phyloP scores from a whole-genome alignment of 2,113 vertebrate species.

The Turdus rufiventris region DNA sequence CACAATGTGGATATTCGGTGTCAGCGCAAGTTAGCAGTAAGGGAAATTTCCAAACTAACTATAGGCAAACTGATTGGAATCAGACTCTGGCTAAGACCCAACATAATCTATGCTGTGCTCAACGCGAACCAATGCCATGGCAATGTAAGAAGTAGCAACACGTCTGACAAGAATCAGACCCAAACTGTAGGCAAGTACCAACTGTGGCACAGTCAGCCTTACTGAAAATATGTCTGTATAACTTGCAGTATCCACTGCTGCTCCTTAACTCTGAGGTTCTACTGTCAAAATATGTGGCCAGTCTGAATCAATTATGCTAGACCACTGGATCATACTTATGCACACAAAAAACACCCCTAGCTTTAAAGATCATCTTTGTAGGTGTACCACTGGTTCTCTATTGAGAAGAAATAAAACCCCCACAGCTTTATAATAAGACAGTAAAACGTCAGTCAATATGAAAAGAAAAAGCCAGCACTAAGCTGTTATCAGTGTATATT shows the following conservation, averaged over 20 bases:
- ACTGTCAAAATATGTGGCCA: neutral
- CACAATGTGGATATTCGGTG: neutral
- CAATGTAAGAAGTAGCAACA: neutral
- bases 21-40: neutral
- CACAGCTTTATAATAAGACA: neutral
- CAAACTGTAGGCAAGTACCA: accelerated
- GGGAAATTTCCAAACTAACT: neutral
- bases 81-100: neutral
- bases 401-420: neutral
- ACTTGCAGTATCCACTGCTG: neutral
- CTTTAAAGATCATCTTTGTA: neutral
- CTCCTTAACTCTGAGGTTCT: neutral
- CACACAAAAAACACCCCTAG: neutral
- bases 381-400: neutral
- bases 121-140: neutral
- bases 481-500: neutral
- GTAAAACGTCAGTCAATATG: neutral
- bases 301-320: neutral
- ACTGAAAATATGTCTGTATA: neutral
- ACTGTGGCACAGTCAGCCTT: accelerated
- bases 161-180: neutral
- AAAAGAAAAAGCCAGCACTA: neutral
- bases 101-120: neutral
- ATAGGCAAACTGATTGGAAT: neutral
- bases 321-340: neutral